phyloP scores from a whole-genome alignment of 2,888 invertebrate genomes.

The Nysson spinosus region DNA sequence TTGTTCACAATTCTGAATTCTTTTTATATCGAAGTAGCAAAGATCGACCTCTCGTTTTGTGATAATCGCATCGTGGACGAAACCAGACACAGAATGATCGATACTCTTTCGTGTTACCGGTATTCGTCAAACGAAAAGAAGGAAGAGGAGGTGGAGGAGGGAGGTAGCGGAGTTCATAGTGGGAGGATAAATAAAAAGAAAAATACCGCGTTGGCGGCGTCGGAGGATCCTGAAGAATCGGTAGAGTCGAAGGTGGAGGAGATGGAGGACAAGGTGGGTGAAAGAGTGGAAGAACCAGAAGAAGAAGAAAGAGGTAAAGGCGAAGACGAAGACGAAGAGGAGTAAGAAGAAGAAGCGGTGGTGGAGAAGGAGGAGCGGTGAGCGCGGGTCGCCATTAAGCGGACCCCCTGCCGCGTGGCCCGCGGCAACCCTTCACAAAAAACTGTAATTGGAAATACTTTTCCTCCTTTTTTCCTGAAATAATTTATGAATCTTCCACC shows the following conservation, averaged over 20 bases:
- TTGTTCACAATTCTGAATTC: no score
- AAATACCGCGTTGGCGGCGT: conserved; percentile 59
- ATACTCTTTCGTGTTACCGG: conserved; percentile 57
- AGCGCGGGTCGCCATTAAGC: conserved; percentile 77
- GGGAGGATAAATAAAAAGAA: conserved; percentile 51
- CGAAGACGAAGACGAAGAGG: conserved; percentile 24
- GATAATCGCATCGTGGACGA: conserved; percentile 30
- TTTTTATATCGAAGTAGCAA: not conserved
- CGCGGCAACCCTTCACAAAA: conserved; percentile 78
- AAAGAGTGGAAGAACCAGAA: conserved; percentile 21
- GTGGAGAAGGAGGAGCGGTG: conserved; percentile 68
- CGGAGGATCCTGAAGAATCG: conserved; percentile 56
- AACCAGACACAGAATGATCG: conserved; percentile 41
- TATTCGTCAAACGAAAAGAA: conserved; percentile 39
- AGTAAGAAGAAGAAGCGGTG: conserved; percentile 36
- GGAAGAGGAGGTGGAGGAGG: conserved; percentile 20
- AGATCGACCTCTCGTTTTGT: conserved; percentile 6
- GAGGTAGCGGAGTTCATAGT: conserved; percentile 36
- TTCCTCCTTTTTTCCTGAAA: conserved; percentile 77
- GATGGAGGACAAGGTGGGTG: conserved; percentile 32
- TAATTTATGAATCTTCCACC: conserved; percentile 76
- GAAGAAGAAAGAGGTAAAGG: conserved; percentile 32
- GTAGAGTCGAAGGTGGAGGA: conserved; percentile 35
- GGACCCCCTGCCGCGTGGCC: conserved; percentile 77
- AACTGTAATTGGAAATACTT: conserved; percentile 78